Evolutionary conservation across 2,113 vertebrate genomes (phyloP), one percentile per base, ranked within the genome.

Genomic region (Eira barbara): DNA sequence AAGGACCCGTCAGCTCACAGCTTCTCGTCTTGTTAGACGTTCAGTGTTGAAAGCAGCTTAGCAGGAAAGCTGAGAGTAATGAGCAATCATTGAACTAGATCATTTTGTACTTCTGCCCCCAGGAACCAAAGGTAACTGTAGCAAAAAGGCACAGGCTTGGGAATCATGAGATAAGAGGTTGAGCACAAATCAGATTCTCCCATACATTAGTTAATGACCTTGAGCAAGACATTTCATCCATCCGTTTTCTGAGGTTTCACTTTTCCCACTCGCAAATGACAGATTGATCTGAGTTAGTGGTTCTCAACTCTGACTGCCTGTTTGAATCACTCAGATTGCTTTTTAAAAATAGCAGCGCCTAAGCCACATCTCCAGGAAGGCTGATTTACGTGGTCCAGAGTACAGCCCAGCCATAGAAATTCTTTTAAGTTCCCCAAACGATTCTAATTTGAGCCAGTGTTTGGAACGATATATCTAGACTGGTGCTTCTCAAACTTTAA

Each of bases 101-200:
- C 82, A 59, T 55, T 76, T 45, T 86, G 61, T 12, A 23, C 17
- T 55, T 76, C 90, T 91, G 25, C 39, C 52, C 55, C 18, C n/a
- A 90, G 52, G 55, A 97, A 55, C 81, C 80, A 88, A 91, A 87
- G 92, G 73, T 81, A 84, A 95, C 27, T 71, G 39, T 31, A 91
- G 85, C 45, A n/a, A 84, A 94, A 89, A 49, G 42, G 8, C 17
- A 21, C 34, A n/a, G 47, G 27, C 25, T 82, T 63, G n/a, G 67
- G 67, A 84, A 92, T 97, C 98, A 81, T 86, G 97, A 98, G 92
- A 92, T 10, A 0, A 15, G 36, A 67, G 21, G 95, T 71, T 49
- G 96, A 87, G 39, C 71, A 78, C 3, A 89, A 2, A 11, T 82
- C 21, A 73, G 52, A 65, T 31, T 27, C 85, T 81, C 59, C 27